These are phyloP conservation scores for Paradisaea rubra DNA, from an alignment of 2,113 vertebrate genomes.

Conservation along the genomic window DNA sequence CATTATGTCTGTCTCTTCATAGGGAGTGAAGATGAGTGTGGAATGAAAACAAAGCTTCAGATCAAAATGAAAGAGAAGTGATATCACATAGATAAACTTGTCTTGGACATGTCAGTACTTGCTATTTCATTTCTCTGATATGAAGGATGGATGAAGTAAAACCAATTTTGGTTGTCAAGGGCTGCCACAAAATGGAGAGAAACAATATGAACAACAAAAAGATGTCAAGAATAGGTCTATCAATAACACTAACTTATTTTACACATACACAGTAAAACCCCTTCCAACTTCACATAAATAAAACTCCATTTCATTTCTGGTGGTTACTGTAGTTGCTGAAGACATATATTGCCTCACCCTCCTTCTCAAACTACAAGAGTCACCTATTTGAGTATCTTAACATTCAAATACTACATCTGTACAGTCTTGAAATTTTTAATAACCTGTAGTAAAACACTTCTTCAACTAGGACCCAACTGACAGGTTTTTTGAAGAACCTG, in stretches of 20 bases:
- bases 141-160: constrained; percentile 64
- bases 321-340: constrained; percentile 38
- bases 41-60: constrained; percentile 47
- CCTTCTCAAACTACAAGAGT: background rate
- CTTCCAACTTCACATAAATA: constrained; percentile 56
- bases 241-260: constrained; percentile 64
- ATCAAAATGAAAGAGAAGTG: constrained; percentile 42
- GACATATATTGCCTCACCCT: constrained; percentile 27
- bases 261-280: constrained; percentile 45
- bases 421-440: constrained; percentile 26
- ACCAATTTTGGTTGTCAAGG: constrained; percentile 64
- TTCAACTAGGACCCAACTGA: background rate
- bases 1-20: background rate
- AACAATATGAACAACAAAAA: constrained; percentile 38
- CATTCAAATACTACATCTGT: background rate
- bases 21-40: background rate
- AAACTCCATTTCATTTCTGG: constrained; percentile 13
- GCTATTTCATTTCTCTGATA: constrained; percentile 43
- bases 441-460: constrained; percentile 44
- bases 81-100: constrained; percentile 50
- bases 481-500: background rate
- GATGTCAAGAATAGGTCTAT: constrained; percentile 57
- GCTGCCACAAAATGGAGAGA: constrained; percentile 52
- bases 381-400: constrained; percentile 2
- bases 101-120: constrained; percentile 42